Evolutionary conservation across 2,113 vertebrate genomes (phyloP), one percentile per base, ranked within the genome.

Genomic region (Bombycilla garrulus): DNA sequence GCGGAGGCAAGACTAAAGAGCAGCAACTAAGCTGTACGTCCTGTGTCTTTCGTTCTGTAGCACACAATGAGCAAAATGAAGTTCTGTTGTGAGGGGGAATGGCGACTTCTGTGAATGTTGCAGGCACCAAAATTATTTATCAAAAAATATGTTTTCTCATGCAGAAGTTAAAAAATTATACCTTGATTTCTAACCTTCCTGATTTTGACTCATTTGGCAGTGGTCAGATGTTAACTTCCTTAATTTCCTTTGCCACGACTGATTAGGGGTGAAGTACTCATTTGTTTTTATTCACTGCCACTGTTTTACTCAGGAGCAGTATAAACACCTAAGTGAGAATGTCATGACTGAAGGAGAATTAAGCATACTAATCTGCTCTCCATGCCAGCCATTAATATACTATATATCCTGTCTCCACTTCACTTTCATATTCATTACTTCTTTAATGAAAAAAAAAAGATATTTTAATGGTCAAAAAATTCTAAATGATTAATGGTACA

Each of bases 391-490:
- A 86, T 97, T 92, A 96, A 97, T 95, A 92, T 71, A 51, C 81
- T 96, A 90, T 92, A 96, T 95, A 96, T 95, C 95, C 87, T 90
- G 86, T 90, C 83, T 96, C 86, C 79, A 83, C 78, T 95, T 92
- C 86, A 76, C 88, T 98, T 97, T 97, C 73, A 96, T 97, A 97
- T 97, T 97, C 90, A 95, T 97, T 97, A 96, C 84, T 97, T 96
- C 89, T 97, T 89, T 97, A 97, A 96, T 97, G 87, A 97, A 98
- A 97, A 97, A 95, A 95, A 93, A 97, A 96, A 97, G 95, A 94
- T 97, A 97, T 97, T 97, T 98, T 97, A 96, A 96, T 97, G 95
- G 94, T 97, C 93, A 97, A 96, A 98, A 97, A 96, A 96, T 87
- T 92, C 96, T 96, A 97, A 97, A 97, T 97, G 96, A 98, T 98